These are phyloP conservation scores for Calephelis nemesis DNA, from an alignment of 1,140 invertebrate species.

Conservation along the genomic window DNA sequence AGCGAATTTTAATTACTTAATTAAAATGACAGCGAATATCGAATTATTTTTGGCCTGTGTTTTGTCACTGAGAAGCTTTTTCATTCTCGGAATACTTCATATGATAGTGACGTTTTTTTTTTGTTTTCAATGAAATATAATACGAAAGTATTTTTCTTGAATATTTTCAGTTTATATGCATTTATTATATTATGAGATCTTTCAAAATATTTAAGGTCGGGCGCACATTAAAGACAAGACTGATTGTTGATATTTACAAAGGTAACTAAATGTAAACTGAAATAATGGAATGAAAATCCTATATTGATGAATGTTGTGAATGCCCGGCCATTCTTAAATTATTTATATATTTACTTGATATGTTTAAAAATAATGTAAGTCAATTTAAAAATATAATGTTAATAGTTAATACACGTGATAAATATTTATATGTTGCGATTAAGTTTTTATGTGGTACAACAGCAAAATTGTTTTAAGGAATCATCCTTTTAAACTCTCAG, in stretches of 20 bases:
- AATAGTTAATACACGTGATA: no score
- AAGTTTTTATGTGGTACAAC: neutral
- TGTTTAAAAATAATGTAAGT: neutral
- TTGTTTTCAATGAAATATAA: no score
- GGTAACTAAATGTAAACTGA: no score
- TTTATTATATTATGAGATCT: no score
- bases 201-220: neutral
- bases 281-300: no score
- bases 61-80: no score
- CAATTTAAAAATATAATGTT: no score
- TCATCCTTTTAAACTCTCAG: neutral
- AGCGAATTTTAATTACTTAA: neutral
- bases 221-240: neutral
- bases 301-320: neutral
- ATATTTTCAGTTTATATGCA: no score
- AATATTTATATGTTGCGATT: constrained; percentile 4
- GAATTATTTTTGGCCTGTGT: no score
- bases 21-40: neutral
- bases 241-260: neutral
- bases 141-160: no score
- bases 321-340: neutral
- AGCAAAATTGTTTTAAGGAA: neutral
- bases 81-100: no score
- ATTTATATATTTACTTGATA: neutral
- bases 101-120: no score